Base-by-base conservation (phyloP, 2,888 invertebrate genomes). In the Minunthozetes semirufus region DNA sequence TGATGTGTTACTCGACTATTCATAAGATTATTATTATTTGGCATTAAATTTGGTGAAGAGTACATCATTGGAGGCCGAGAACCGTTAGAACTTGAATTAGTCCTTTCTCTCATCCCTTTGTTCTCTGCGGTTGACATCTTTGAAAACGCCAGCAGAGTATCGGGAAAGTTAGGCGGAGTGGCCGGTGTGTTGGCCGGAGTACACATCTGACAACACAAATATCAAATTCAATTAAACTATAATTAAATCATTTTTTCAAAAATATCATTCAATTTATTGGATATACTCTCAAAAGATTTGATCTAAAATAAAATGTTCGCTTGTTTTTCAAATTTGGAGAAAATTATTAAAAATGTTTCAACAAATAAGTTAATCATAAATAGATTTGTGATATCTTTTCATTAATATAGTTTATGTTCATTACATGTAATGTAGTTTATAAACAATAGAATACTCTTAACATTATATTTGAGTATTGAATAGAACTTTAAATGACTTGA, bases 171-270 rank as follows among this genome's bases (percentile, higher is more conserved):
- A 46, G 94, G 94, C 68, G 94, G 94, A 70, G 94, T 94, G 72
- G 94, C 94, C 73, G 94, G 94, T 76, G 94, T 94, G 83, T 94
- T 94, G 81, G 93, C 93, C 25, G 94, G 94, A 72, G 94, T 93
- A 87, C 92, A 92, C 84, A 90, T 84, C 76, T 76, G 25, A 17
- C 3, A 5, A 53, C 2, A 5, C 53, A 53, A 53, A 19, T 17
- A 48, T 15, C 8, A 46, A 46, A 11, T 8, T 46, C 46, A 46
- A 11, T 15, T 46, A 8, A 46, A 11, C 15, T 46, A 11, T 46
- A 46, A 11, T 15, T 11, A 46, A 8, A 46, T 11, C 8, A 46
- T 11, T 11, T 11, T 11, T 11, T 11, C 46, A 46, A 46, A 11
- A 46, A 46, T 46, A 46, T n/a, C n/a, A n/a, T n/a, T n/a, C n/a